These are phyloP conservation scores for Darevskia mixta DNA, from an alignment of 2,797 vertebrate genomes.

Conservation along the genomic window DNA sequence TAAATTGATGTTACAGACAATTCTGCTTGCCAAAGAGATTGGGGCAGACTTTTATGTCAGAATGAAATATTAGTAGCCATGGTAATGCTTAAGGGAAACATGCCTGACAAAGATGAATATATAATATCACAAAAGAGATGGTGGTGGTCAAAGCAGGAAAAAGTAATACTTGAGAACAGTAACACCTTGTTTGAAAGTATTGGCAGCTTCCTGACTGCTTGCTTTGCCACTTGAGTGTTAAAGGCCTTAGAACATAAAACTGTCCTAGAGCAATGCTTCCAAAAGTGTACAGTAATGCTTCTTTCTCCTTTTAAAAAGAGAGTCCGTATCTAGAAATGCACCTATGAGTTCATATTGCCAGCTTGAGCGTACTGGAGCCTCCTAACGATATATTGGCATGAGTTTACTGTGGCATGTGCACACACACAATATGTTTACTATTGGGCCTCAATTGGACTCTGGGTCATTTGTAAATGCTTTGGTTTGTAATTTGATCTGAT, in stretches of 20 bases:
- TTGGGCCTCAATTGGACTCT: background rate
- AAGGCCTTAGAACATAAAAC: background rate
- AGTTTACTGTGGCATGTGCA: background rate
- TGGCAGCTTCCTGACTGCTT: background rate
- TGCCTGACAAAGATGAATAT: constrained; percentile 1
- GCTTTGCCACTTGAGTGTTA: background rate
- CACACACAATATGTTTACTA: background rate
- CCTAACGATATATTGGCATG: no score
- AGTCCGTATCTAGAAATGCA: background rate
- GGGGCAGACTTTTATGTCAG: constrained; percentile 9
- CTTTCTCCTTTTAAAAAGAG: background rate
- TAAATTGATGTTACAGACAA: background rate
- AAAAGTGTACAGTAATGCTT: background rate
- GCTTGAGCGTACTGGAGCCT: background rate
- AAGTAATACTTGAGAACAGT: background rate
- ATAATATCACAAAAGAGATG: background rate
- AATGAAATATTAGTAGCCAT: background rate
- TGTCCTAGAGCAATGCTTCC: background rate
- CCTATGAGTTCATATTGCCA: background rate
- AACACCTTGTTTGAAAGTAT: background rate
- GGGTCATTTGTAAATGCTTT: background rate
- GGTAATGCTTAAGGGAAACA: background rate
- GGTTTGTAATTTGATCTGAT: background rate
- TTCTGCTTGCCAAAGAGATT: accelerated
- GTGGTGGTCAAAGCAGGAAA: background rate